Conservation (phyloP, 2,797 vertebrate genomes). For the Hippoglossus hippoglossus region DNA sequence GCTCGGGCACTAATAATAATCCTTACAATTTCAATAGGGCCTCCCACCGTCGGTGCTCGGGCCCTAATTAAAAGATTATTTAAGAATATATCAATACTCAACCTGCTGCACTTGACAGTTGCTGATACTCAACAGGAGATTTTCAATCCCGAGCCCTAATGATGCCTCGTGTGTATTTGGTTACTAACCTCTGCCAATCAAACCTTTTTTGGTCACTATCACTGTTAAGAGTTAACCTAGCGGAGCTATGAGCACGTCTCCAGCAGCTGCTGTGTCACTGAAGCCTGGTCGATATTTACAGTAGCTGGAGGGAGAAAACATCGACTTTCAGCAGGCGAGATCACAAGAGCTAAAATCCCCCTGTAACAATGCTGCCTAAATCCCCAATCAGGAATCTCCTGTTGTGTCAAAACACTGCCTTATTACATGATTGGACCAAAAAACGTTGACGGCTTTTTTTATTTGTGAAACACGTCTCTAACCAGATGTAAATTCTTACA, state of each 20-base stretch:
- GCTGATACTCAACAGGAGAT: not conserved
- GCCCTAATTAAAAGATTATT: too few species aligned
- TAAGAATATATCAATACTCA: not conserved
- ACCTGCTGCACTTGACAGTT: not conserved
- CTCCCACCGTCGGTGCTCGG: too few species aligned
- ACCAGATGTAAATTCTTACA: conserved; percentile 77
- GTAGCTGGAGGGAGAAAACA: conserved; percentile 56
- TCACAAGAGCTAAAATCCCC: conserved; percentile 44
- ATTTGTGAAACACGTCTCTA: conserved; percentile 71
- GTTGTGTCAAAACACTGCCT: conserved; percentile 68
- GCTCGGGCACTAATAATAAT: too few species aligned
- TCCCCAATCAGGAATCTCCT: conserved; percentile 60
- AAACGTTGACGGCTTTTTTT: conserved; percentile 68
- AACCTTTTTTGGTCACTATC: conserved; percentile 23
- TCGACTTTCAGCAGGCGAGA: conserved; percentile 55
- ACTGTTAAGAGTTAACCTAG: conserved; percentile 38
- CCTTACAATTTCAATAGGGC: too few species aligned
- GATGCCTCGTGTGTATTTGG: conserved; percentile 5
- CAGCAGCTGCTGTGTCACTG: conserved; percentile 49
- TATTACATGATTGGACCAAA: conserved; percentile 74
- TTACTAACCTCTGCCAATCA: conserved; percentile 20
- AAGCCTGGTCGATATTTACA: conserved; percentile 49
- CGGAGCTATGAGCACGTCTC: conserved; percentile 28
- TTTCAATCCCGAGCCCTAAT: not conserved
- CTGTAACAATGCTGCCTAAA: conserved; percentile 63